Base-by-base conservation (phyloP, 30 jellyfish, hydroid and myxozoan genomes). In the Haliclystus octoradiatus region DNA sequence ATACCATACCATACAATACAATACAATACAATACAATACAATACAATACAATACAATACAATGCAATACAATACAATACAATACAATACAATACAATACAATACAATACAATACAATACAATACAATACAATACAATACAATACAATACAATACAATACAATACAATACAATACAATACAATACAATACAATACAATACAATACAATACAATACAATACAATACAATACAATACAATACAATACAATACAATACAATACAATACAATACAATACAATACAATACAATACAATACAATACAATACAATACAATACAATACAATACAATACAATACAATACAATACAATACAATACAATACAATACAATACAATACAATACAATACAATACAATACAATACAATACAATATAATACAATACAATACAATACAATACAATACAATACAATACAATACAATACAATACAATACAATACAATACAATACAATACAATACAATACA, bases 381-480 rank as follows among this genome's bases (percentile, higher is more conserved):
- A 73, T 40, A 62, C 84, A 34, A 46, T 35, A 27, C 75, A 73
- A 73, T 30, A 62, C 75, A 35, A 34, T 62, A 73, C 69, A 35
- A 73, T 51, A 70, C 72, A 70, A 52, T 51, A 70, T 62, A 51
- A 70, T 33, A 70, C 72, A 52, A 52, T 31, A 27, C 81, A 51
- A 70, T 34, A 73, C 76, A 34, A 23, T 73, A 34, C 76, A 34
- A 34, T 62, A 35, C 69, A 40, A 73, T 34, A 60, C 69, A 27
- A 60, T 60, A 73, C 84, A 28, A 62, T 47, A 73, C 76, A 61
- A 73, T 60, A 62, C 69, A 34, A 73, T 73, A 73, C 76, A 34
- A 33, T 73, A 62, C 68, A 73, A 73, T 35, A 73, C 33, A 24
- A 15, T 70, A 25, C 72, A 46, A 60, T 73, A 34, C 76, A 60